Percentiles rank a stretch among this genome's conserved stretches.
Conservation (phyloP, 2,888 invertebrate species). For the Platycnemis pennipes region DNA sequence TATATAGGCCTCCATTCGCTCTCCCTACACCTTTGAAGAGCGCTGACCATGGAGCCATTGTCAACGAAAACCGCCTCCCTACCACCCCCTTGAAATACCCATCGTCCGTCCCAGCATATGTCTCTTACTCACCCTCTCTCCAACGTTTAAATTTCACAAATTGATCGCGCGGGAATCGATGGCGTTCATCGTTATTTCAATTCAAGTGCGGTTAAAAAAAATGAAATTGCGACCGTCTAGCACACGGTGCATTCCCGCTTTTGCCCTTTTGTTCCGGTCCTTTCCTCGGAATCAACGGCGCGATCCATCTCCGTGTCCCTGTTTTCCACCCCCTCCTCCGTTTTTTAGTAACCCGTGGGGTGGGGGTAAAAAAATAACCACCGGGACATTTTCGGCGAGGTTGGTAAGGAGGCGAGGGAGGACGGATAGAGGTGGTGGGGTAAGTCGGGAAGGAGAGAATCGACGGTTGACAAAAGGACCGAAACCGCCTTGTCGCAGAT, state of each 20-base stretch:
- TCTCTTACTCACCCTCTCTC: background rate
- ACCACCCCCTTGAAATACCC: background rate
- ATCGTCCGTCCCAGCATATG: background rate
- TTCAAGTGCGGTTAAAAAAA: background rate
- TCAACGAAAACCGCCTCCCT: background rate
- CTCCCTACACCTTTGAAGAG: background rate
- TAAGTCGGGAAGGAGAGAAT: background rate
- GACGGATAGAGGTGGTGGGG: background rate
- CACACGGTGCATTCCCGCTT: background rate
- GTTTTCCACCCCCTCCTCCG: background rate
- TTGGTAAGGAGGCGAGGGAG: background rate
- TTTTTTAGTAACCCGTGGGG: background rate
- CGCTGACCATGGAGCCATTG: background rate
- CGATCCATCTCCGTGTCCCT: background rate
- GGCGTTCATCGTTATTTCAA: background rate
- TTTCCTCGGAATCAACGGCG: background rate
- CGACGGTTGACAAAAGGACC: background rate
- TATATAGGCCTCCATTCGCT: background rate
- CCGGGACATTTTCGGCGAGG: slow-evolving; percentile 3
- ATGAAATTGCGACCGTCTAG: slow-evolving; percentile 8
- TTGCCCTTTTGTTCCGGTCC: background rate
- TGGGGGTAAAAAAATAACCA: background rate
- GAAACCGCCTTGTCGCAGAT: background rate
- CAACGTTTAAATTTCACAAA: background rate
- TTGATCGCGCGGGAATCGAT: slow-evolving; percentile 24